Percentiles rank a stretch among this genome's conserved stretches.
phyloP scores from a whole-genome alignment of 2,888 invertebrate genomes.

The Graphium colonna region DNA sequence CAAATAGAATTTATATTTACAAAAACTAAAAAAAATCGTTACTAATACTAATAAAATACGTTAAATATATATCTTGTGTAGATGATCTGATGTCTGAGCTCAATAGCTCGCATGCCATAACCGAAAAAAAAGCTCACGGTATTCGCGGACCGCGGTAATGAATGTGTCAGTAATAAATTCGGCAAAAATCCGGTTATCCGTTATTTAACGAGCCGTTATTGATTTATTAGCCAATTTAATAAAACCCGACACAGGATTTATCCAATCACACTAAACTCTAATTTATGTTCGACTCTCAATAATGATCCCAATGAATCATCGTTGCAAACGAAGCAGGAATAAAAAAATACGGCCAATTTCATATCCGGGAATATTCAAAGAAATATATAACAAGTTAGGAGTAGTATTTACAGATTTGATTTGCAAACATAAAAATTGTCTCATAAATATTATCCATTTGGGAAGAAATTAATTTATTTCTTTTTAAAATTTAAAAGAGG shows the following conservation, averaged over 20 bases:
- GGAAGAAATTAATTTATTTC: too few species aligned
- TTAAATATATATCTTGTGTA: not conserved
- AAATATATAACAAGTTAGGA: too few species aligned
- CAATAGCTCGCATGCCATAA: not conserved
- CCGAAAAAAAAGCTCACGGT: not conserved
- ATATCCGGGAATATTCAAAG: too few species aligned
- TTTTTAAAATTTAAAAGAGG: too few species aligned
- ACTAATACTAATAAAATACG: not conserved
- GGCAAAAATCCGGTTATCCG: slow-evolving; percentile 2
- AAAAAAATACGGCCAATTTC: too few species aligned
- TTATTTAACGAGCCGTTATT: not conserved
- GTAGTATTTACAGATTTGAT: too few species aligned
- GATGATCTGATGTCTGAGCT: too few species aligned
- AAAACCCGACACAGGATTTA: not conserved
- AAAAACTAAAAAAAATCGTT: too few species aligned
- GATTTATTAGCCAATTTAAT: slow-evolving; percentile 3
- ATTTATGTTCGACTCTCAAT: not conserved
- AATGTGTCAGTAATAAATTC: slow-evolving; percentile 6
- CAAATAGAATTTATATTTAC: too few species aligned
- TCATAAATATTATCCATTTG: too few species aligned
- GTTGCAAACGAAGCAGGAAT: not conserved
- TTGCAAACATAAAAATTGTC: too few species aligned
- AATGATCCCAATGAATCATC: slow-evolving; percentile 3
- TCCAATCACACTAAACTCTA: slow-evolving; percentile 8
- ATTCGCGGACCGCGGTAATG: not conserved